phyloP scores from a whole-genome alignment of 2,113 vertebrate species.

The Corythoichthys haematopterus region DNA sequence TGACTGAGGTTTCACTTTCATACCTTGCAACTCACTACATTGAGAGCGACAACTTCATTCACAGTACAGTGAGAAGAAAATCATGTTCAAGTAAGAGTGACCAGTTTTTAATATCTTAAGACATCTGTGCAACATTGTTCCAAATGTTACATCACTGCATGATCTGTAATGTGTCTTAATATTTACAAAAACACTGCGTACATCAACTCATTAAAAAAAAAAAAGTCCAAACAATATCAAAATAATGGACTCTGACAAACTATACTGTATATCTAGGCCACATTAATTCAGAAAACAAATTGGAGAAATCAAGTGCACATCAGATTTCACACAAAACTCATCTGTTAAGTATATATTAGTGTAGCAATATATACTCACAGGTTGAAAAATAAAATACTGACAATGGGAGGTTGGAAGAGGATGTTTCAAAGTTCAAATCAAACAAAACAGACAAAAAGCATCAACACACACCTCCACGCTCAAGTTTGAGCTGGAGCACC shows the following conservation, averaged over 20 bases:
- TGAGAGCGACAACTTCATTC: neutral
- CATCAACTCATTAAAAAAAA: conserved; percentile 78
- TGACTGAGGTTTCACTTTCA: neutral
- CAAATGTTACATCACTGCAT: conserved; percentile 92
- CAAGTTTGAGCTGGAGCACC: conserved; percentile 54
- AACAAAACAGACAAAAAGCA: neutral
- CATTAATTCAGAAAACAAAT: conserved; percentile 73
- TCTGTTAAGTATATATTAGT: conserved; percentile 75
- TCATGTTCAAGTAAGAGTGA: conserved; percentile 84
- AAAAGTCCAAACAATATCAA: conserved; percentile 66
- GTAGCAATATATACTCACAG: conserved; percentile 75
- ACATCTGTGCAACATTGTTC: conserved; percentile 94
- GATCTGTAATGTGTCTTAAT: conserved; percentile 93
- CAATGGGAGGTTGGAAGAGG: conserved; percentile 52
- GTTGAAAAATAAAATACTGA: conserved; percentile 65
- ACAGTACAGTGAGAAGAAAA: neutral
- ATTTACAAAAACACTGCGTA: conserved; percentile 91
- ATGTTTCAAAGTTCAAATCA: conserved; percentile 10
- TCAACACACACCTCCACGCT: conserved; percentile 39
- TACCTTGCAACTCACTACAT: neutral
- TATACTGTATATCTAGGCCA: conserved; percentile 79
- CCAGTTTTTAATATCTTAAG: conserved; percentile 89
- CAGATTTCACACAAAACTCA: conserved; percentile 75
- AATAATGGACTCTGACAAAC: conserved; percentile 74
- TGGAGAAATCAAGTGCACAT: conserved; percentile 77